A percentile compares a stretch with the other conserved stretches of the same genome.
phyloP scores from a whole-genome alignment of 2,888 invertebrate genomes.

The Eubasilissa splendida region DNA sequence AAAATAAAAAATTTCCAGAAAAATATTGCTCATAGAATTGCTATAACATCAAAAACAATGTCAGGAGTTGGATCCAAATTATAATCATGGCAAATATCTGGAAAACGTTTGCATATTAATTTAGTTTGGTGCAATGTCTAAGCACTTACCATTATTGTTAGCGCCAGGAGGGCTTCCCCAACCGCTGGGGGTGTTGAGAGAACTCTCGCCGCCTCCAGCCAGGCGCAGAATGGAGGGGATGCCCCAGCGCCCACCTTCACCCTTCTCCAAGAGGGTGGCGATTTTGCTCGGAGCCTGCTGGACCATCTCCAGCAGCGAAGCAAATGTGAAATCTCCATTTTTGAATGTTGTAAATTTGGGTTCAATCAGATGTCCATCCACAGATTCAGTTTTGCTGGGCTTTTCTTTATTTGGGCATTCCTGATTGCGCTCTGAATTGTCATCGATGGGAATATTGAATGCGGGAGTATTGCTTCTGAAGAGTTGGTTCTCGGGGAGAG shows the following conservation, averaged over 20 bases:
- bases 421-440: conserved; percentile 18
- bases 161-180: conserved; percentile 85
- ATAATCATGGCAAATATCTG: conserved; percentile 30
- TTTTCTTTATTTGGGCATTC: conserved; percentile 60
- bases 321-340: conserved; percentile 71
- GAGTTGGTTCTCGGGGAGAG: background rate
- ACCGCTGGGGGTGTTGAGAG: conserved; percentile 82
- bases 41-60: conserved; percentile 24
- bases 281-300: conserved; percentile 58
- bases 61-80: conserved; percentile 44
- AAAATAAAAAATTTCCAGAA: no score
- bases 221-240: conserved; percentile 70
- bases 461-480: background rate
- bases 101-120: background rate
- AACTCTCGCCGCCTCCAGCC: conserved; percentile 86
- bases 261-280: conserved; percentile 61
- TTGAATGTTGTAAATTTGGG: conserved; percentile 64
- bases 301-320: conserved; percentile 68
- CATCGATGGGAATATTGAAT: background rate
- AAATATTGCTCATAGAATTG: conserved; percentile 25
- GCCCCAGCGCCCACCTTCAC: conserved; percentile 62
- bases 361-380: conserved; percentile 65
- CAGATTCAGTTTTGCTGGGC: conserved; percentile 60
- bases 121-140: background rate
- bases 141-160: conserved; percentile 70